Percentiles rank a stretch among this genome's conserved stretches.
Conservation (phyloP, 2,797 vertebrate genomes). For the Ctenochaetus hawaiiensis region DNA sequence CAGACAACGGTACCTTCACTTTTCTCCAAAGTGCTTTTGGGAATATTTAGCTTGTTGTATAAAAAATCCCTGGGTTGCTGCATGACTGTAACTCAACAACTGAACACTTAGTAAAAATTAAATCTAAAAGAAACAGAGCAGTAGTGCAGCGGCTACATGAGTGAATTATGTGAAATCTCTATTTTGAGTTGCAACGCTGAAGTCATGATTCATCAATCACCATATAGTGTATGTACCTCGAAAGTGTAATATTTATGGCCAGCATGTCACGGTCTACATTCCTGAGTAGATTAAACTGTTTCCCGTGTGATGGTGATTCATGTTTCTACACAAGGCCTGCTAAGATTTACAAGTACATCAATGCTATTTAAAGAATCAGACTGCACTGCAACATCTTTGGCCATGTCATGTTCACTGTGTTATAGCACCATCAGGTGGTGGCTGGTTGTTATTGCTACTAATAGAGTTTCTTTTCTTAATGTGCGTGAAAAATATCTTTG, state of each 20-base stretch:
- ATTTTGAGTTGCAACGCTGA: slow-evolving; percentile 1
- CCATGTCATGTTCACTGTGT: slow-evolving; percentile 21
- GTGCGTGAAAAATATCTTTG: not conserved
- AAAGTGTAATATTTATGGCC: slow-evolving; percentile 42
- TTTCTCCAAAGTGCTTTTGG: slow-evolving; percentile 25
- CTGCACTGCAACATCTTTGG: not conserved
- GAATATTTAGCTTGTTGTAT: slow-evolving; percentile 22
- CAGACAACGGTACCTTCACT: slow-evolving; percentile 18
- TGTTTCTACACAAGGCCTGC: slow-evolving; percentile 13
- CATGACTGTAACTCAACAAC: not conserved
- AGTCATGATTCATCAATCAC: not conserved
- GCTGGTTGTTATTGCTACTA: slow-evolving; percentile 24
- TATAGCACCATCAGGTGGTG: slow-evolving; percentile 58
- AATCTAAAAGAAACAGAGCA: not conserved
- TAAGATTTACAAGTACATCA: slow-evolving; percentile 36
- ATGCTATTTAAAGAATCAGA: slow-evolving; percentile 29
- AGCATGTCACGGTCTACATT: slow-evolving; percentile 36
- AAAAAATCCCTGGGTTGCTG: slow-evolving; percentile 14
- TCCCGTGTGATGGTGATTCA: slow-evolving; percentile 29
- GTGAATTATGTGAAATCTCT: slow-evolving; percentile 19
- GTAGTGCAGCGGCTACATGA: not conserved
- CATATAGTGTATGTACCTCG: not conserved
- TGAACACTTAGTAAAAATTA: not conserved
- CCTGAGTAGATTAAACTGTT: slow-evolving; percentile 39
- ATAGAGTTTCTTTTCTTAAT: not conserved